A percentile compares a stretch with the other conserved stretches of the same genome.
Conservation (phyloP, 2,888 invertebrate species). For the Coleophora deauratella region DNA sequence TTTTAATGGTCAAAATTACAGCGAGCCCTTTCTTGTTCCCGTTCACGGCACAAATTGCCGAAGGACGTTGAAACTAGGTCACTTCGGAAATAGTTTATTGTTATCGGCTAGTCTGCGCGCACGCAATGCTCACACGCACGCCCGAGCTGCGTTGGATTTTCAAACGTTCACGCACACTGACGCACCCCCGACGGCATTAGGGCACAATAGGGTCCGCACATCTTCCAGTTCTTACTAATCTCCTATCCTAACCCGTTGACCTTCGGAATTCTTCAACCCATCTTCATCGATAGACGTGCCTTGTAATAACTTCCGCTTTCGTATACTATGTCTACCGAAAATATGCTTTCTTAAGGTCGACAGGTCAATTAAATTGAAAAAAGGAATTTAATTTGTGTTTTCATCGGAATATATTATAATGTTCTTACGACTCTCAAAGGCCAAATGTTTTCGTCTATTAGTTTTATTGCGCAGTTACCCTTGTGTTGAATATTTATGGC, state of each 20-base stretch:
- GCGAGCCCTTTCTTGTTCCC: slow-evolving; percentile 70
- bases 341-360: slow-evolving; percentile 59
- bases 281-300: slow-evolving; percentile 31
- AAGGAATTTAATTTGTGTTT: slow-evolving; percentile 52
- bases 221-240: slow-evolving; percentile 47
- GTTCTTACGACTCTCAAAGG: slow-evolving; percentile 51
- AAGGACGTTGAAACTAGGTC: slow-evolving; percentile 73
- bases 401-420: slow-evolving; percentile 43
- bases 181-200: slow-evolving; percentile 32
- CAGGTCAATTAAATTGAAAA: slow-evolving; percentile 62
- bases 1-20: slow-evolving; percentile 50
- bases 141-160: slow-evolving; percentile 43
- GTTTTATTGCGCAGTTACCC: slow-evolving; percentile 66
- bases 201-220: slow-evolving; percentile 46
- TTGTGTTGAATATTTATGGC: slow-evolving; percentile 47
- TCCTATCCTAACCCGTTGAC: slow-evolving; percentile 47
- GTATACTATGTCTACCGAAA: slow-evolving; percentile 32
- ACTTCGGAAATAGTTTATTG: slow-evolving; percentile 75
- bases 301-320: slow-evolving; percentile 58
- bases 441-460: slow-evolving; percentile 55
- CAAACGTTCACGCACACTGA: slow-evolving; percentile 58
- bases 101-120: slow-evolving; percentile 69
- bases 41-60: slow-evolving; percentile 68
- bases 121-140: slow-evolving; percentile 59
- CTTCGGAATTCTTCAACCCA: slow-evolving; percentile 45